Evolutionary conservation across 1,140 invertebrate species (phyloP).

Genomic region (Chlorops oryzae): DNA sequence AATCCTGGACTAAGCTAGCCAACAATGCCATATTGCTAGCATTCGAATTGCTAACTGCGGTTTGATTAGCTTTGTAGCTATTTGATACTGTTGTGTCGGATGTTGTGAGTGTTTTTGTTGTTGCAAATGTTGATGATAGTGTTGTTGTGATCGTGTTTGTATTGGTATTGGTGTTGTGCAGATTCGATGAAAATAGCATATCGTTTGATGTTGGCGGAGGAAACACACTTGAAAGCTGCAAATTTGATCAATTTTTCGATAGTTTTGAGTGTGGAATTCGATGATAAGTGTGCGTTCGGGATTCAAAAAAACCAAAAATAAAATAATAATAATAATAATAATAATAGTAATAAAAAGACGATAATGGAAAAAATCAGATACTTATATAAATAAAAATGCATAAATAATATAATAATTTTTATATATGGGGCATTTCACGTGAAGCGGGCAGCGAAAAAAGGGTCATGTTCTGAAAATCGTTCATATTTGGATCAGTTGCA

Average conservation of each 20-base stretch:
- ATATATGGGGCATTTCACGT: too few relatives aligned
- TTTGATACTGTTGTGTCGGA: neutral
- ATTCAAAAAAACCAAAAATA: neutral
- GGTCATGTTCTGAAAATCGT: too few relatives aligned
- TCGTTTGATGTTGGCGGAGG: slow-evolving; percentile 2
- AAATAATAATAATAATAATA: slow-evolving; percentile 2
- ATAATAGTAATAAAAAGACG: neutral
- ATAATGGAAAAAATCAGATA: neutral
- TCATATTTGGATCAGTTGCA: too few relatives aligned
- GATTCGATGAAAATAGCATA: neutral
- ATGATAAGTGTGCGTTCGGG: too few relatives aligned
- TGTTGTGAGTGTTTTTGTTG: neutral
- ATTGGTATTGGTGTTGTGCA: neutral
- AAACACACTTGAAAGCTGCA: slow-evolving; percentile 3
- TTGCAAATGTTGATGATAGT: too few relatives aligned
- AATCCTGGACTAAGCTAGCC: too few relatives aligned
- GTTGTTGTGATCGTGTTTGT: slow-evolving; percentile 2
- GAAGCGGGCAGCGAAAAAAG: too few relatives aligned
- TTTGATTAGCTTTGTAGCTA: too few relatives aligned
- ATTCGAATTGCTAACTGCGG: too few relatives aligned
- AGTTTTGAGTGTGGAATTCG: neutral
- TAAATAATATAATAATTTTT: neutral
- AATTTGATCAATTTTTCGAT: neutral
- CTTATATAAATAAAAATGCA: neutral
- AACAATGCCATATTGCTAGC: too few relatives aligned